A percentile compares a stretch with the other conserved stretches of the same genome.
Conservation (phyloP, 1,140 invertebrate species). For the Harlomillsia oculata region DNA sequence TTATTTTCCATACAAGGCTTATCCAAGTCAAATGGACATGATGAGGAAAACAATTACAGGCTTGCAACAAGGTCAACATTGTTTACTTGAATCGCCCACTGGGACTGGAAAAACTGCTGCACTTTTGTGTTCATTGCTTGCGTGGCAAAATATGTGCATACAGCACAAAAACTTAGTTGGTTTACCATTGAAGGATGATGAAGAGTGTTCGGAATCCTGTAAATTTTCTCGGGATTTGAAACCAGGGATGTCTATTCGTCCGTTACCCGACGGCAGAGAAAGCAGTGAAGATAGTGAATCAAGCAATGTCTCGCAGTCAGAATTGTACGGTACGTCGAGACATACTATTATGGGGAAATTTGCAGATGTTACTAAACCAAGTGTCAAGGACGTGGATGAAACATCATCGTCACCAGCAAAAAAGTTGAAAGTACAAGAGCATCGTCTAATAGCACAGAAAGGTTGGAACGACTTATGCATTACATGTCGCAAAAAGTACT, state of each 20-base stretch:
- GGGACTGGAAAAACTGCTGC: constrained; percentile 27
- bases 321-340: not conserved
- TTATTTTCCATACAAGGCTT: constrained; percentile 22
- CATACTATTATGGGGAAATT: not conserved
- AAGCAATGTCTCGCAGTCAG: no score
- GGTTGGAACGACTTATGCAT: no score
- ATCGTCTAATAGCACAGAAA: not conserved
- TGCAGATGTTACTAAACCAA: not conserved
- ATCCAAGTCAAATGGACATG: constrained; percentile 11
- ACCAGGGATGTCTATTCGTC: no score
- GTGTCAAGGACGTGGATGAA: not conserved
- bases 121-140: constrained; percentile 12
- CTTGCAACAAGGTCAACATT: constrained; percentile 9
- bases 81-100: constrained; percentile 20
- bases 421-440: not conserved
- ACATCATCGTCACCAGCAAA: not conserved
- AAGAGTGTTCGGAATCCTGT: no score
- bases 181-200: no score
- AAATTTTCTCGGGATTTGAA: no score
- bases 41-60: constrained; percentile 16
- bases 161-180: no score
- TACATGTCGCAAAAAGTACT: no score
- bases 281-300: no score
- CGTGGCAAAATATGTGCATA: constrained; percentile 11
- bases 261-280: no score